These are phyloP conservation scores for Nemotelus pantherinus DNA, from an alignment of 2,888 invertebrate genomes.

Conservation along the genomic window DNA sequence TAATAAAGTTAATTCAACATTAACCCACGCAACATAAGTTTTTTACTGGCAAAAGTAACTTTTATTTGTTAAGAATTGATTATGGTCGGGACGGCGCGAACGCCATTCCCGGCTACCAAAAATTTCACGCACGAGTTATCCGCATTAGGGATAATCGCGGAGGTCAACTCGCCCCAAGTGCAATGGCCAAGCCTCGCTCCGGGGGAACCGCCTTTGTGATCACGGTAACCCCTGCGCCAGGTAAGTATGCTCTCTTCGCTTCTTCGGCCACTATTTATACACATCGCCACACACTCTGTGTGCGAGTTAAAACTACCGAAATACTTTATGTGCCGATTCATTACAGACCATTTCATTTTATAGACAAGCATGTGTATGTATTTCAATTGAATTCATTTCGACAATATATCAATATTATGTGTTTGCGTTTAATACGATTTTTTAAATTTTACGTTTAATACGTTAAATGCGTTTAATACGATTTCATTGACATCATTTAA, in stretches of 20 bases:
- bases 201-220: constrained; percentile 67
- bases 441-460: no score
- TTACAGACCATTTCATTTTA: no score
- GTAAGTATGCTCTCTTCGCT: constrained; percentile 62
- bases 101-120: constrained; percentile 70
- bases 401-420: no score
- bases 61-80: constrained; percentile 3
- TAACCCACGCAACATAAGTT: no score
- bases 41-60: no score
- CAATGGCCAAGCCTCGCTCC: constrained; percentile 76
- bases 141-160: constrained; percentile 75
- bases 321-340: no score
- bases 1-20: no score
- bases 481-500: no score
- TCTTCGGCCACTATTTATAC: neutral
- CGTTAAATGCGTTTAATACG: no score
- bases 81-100: constrained; percentile 59
- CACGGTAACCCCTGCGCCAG: constrained; percentile 46
- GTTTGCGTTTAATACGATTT: no score
- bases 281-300: neutral
- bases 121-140: constrained; percentile 72
- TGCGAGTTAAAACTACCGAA: neutral
- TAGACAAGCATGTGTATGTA: no score
- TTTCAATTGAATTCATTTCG: no score
- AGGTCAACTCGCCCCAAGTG: constrained; percentile 74